Conservation (phyloP, 1,140 invertebrate genomes). For the Grapholita molesta region DNA sequence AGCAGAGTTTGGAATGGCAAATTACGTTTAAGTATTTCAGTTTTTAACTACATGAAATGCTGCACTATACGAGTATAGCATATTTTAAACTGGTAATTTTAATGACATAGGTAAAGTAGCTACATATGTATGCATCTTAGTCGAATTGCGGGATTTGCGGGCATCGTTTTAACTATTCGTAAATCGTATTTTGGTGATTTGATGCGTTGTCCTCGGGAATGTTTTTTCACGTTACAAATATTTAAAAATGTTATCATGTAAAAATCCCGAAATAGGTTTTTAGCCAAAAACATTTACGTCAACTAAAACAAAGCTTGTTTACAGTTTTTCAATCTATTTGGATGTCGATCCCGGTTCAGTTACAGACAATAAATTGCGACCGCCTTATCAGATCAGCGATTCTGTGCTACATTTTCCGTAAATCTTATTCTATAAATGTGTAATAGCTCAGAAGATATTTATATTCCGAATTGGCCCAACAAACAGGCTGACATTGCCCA, state of each 20-base stretch:
- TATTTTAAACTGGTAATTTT: too few species aligned
- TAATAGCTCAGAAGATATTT: background rate
- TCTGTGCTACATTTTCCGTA: background rate
- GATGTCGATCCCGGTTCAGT: background rate
- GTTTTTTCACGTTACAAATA: too few species aligned
- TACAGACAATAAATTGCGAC: background rate
- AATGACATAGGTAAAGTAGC: too few species aligned
- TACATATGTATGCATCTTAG: too few species aligned
- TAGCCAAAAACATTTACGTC: too few species aligned
- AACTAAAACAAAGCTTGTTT: background rate
- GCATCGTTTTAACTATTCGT: too few species aligned
- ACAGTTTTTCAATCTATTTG: background rate
- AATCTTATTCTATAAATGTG: background rate
- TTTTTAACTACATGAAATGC: background rate
- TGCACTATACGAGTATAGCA: too few species aligned
- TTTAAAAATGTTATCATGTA: too few species aligned
- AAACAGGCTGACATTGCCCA: constrained; percentile 6
- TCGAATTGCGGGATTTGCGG: too few species aligned
- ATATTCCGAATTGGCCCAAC: background rate
- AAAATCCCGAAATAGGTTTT: too few species aligned
- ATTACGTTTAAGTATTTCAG: background rate
- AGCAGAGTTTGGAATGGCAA: background rate
- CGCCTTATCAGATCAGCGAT: background rate
- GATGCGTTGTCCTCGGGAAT: too few species aligned
- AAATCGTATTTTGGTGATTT: too few species aligned